Base-by-base conservation (phyloP, 2,888 invertebrate genomes). In the Hypolimnas misippus region DNA sequence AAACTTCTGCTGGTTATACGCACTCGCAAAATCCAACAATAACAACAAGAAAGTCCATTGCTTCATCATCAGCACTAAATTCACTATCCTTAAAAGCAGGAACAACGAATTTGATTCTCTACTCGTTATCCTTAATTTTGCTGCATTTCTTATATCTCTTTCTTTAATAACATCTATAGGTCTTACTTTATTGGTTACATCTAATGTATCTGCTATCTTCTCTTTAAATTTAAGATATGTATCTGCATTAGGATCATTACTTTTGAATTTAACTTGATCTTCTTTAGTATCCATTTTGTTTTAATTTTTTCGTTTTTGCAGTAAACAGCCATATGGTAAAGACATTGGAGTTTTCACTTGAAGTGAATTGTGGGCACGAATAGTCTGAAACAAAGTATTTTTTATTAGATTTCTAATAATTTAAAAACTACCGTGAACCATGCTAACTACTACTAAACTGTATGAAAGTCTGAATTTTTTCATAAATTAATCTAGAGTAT, bases 1-100 rank as follows among this genome's bases (percentile, higher is more conserved):
- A 70, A 92, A 92, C 68, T 85, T 85, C 74, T 91, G 91, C 57
- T 90, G 90, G 53, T 76, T 83, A 62, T 77, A 78, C n/a, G 80
- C 87, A 76, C 73, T 75, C 49, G 81, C 86, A 70, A 71, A 74
- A 72, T 73, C 74, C 63, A 81, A 56, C 65, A 85, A 70, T 44
- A 84, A 46, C 67, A 74, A 74, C 52, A 82, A 71, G 50, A 85
- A 46, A 31, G 81, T 71, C 77, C 81, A 84, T 62, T 73, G 76
- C 72, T 73, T 76, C 67, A 81, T 66, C 29, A 79, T 46, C 31
- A 74, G 56, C n/a, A 63, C 63, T 2, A 73, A 56, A 16, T 69
- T 62, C 5, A 73, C 64, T 81, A 83, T 89, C 90, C 91, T 86
- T 21, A 92, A 69, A 69, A 92, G 77, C 67, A 92, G 80, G 57